Conservation (phyloP, 2,888 invertebrate species). For the Copidosoma aretas region DNA sequence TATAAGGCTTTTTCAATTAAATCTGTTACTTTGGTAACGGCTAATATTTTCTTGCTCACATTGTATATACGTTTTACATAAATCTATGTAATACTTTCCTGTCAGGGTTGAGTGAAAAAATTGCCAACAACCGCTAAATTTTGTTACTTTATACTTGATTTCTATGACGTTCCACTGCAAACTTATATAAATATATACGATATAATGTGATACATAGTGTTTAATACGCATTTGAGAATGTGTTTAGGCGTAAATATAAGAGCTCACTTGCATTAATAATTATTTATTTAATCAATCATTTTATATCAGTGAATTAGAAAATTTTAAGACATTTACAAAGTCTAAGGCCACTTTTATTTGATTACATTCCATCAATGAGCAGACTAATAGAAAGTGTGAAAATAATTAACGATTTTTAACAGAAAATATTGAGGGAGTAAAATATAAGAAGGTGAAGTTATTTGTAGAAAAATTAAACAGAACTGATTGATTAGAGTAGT, state of each 20-base stretch:
- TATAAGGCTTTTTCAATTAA: too few relatives aligned
- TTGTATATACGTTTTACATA: too few relatives aligned
- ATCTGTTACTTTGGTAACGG: too few relatives aligned
- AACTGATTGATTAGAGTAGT: conserved; percentile 43
- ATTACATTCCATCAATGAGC: not conserved
- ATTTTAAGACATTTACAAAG: not conserved
- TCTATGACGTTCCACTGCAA: not conserved
- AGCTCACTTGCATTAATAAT: conserved; percentile 9
- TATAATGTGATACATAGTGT: not conserved
- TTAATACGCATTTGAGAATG: not conserved
- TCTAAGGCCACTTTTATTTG: not conserved
- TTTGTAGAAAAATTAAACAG: conserved; percentile 23
- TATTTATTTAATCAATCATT: conserved; percentile 1
- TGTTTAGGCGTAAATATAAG: conserved; percentile 15
- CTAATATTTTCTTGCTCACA: too few relatives aligned
- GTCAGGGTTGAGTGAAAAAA: not conserved
- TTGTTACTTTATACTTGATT: too few relatives aligned
- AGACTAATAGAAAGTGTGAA: not conserved
- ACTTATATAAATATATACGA: not conserved
- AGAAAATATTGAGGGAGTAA: conserved; percentile 1
- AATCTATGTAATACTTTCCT: too few relatives aligned
- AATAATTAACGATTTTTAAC: conserved; percentile 12
- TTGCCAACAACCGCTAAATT: too few relatives aligned
- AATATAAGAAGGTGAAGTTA: conserved; percentile 12
- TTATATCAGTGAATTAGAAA: not conserved